Conservation (phyloP, 2,888 invertebrate genomes). For the Andrena fulva region DNA sequence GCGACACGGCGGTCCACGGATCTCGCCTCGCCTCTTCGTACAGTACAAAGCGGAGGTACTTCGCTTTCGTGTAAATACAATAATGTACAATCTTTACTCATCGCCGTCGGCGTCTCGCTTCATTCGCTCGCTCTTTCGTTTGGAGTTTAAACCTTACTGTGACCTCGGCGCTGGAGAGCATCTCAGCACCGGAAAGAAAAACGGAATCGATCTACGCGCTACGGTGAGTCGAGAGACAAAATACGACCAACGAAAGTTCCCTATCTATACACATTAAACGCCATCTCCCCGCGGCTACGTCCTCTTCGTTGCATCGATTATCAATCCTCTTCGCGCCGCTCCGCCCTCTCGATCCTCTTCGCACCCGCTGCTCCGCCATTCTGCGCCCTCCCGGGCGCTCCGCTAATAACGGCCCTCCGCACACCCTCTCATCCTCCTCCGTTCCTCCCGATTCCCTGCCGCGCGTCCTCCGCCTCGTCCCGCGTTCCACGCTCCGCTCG, state of each 20-base stretch:
- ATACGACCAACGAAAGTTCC: conserved; percentile 55
- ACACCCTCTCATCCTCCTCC: background rate
- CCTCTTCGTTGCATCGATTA: conserved; percentile 60
- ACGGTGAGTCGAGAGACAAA: conserved; percentile 63
- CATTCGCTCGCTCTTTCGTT: conserved; percentile 14
- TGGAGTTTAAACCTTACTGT: conserved; percentile 82
- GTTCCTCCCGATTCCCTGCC: background rate
- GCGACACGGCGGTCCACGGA: conserved; percentile 10
- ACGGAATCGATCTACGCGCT: conserved; percentile 62
- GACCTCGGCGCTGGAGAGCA: conserved; percentile 65
- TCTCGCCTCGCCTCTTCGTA: conserved; percentile 41
- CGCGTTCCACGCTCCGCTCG: conserved; percentile 1
- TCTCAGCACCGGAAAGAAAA: conserved; percentile 39
- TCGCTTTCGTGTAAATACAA: conserved; percentile 79
- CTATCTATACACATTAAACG: conserved; percentile 61
- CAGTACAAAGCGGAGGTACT: conserved; percentile 62
- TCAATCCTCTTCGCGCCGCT: conserved; percentile 28
- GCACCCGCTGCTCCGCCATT: background rate
- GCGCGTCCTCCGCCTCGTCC: background rate
- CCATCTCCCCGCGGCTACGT: conserved; percentile 27
- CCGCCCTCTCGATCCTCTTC: background rate
- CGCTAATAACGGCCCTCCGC: background rate
- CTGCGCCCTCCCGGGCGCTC: background rate
- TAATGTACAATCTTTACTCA: conserved; percentile 80
- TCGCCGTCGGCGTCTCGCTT: background rate